Base-by-base conservation (phyloP, 2,888 invertebrate species). In the Baronia brevicornis region DNA sequence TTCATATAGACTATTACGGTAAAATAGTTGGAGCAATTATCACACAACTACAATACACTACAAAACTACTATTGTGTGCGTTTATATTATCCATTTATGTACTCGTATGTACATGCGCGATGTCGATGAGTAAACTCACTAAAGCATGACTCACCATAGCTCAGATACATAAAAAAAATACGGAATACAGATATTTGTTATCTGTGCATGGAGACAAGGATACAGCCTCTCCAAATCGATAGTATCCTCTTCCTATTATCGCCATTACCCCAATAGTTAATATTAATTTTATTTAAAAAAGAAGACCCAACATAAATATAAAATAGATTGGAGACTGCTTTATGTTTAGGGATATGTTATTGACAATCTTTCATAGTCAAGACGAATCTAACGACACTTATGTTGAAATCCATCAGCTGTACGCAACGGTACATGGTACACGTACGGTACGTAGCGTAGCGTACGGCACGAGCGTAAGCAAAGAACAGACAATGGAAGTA, bases 121-220 rank as follows among this genome's bases (percentile, higher is more conserved):
- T 39, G 48, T 38, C 42, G 44, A 46, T 56, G 51, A 53, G 50
- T 48, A 54, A n/a, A n/a, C n/a, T n/a, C n/a, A 56, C 44, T 9
- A 26, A 15, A 3, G 32, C 41, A 39, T 51, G 48, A 51, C 34
- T 48, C 47, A 50, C 12, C 18, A 17, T 41, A 39, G 34, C 35
- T 27, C 28, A 41, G 47, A 53, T 52, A 44, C 49, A 46, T 44
- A 44, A 44, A 44, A 40, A 46, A 40, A 46, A 43, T 26, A 36
- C 11, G 9, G 13, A 9, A 20, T 9, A 27, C 14, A 31, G 31
- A 36, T 10, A 31, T 20, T 5, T 14, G 19, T 30, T 26, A 21
- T 29, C 15, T 11, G n/a, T 7, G 21, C 10, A 33, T 41, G 29
- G 23, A 43, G 7, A 17, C 22, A 33, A 26, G 25, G 14, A 17